Evolutionary conservation across 2,113 vertebrate species (phyloP).

Genomic region (Carassius gibelio): DNA sequence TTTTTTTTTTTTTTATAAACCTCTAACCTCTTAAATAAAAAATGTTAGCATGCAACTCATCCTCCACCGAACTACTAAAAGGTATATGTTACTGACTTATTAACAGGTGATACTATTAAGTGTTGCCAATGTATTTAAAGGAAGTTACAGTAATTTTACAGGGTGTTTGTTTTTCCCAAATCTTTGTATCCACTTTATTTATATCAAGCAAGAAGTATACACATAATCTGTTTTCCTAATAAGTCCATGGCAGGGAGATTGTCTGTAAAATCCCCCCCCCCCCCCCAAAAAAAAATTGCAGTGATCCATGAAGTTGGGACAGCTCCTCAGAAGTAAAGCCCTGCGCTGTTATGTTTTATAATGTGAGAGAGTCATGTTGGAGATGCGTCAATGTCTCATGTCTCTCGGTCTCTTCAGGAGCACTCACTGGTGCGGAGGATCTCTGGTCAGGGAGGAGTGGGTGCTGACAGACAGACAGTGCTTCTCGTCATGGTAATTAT

Average conservation of each 20-base stretch:
- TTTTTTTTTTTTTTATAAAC: neutral
- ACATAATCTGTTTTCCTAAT: neutral
- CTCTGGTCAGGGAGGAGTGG: slow-evolving; percentile 93
- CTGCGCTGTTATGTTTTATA: slow-evolving; percentile 19
- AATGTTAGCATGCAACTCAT: no score
- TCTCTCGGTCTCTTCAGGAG: slow-evolving; percentile 71
- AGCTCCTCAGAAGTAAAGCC: neutral
- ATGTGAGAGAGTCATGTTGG: slow-evolving; percentile 29
- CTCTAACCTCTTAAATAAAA: neutral
- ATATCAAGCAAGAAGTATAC: neutral
- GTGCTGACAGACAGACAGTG: slow-evolving; percentile 94
- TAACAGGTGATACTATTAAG: neutral
- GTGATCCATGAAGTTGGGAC: slow-evolving; percentile 12
- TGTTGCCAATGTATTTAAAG: neutral
- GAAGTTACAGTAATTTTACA: neutral
- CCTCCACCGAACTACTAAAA: neutral
- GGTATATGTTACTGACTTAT: neutral
- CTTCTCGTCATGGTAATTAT: slow-evolving; percentile 91
- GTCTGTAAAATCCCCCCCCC: neutral
- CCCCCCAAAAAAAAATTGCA: neutral
- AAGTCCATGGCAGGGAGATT: neutral
- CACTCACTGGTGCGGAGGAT: slow-evolving; percentile 92
- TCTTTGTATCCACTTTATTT: neutral
- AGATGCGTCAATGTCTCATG: slow-evolving; percentile 24
- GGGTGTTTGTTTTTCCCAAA: neutral